Evolutionary conservation across 2,797 vertebrate genomes (phyloP), one percentile per base, ranked within the genome.

Genomic region (Vultur gryphus): DNA sequence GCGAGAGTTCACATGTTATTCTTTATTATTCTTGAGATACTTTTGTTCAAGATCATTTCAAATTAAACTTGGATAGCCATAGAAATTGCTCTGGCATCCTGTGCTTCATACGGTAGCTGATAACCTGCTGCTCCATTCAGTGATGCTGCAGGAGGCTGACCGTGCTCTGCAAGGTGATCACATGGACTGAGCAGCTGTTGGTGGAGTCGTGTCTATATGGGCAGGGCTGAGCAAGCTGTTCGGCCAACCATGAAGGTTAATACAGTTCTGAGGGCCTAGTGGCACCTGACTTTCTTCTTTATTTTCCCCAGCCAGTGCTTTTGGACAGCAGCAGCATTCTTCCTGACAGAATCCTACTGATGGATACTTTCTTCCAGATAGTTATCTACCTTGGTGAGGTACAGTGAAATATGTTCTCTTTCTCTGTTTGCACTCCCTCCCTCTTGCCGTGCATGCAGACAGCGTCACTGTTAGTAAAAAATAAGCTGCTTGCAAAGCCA

Each of bases 341-440:
- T 88, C 98, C 99, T 33, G 99, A 99, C 95, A 98, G 99, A 87
- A 99, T 99, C 96, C 98, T 99, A 19, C 98, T 99, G 91, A 99
- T 99, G 99, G 99, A 99, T 97, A 99, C 99, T 37, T 99, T 99
- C 98, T 99, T 99, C 98, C 99, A 99, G 98, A 98, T 99, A 93
- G 99, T 99, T 84, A 99, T 99, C 97, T 99, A 98, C 96, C 99
- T 99, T 83, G 99, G 99, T 95, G 99, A 99, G 99, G 99, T 99
- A 98, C 95, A 93, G 62, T 90, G 41, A 69, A 84, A 92, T 11
- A 37, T 0, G 0, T 54, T 61, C 72, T 55, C n/a, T 43, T 71
- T 73, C 23, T 91, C 16, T 73, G 1, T 67, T 51, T 84, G 43
- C 25, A 10, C 37, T 46, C 29, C 16, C 26, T 85, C 48, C 26